Conservation (phyloP, 1,140 invertebrate genomes). For the Aphelenchoides fujianensis region DNA sequence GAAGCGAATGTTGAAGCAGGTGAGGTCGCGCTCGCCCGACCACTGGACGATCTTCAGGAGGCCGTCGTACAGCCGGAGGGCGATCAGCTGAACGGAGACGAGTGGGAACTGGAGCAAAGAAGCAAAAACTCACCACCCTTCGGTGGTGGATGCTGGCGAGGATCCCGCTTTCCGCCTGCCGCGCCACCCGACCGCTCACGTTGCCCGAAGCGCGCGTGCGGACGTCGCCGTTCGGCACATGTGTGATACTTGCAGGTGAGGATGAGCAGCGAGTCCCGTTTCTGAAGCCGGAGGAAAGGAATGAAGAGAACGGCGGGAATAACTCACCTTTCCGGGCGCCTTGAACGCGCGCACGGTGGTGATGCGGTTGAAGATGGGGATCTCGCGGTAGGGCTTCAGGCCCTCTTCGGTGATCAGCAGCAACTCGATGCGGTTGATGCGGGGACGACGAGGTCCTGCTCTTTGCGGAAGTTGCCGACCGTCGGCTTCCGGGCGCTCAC, state of each 20-base stretch:
- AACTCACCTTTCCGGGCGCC: slow-evolving; percentile 67
- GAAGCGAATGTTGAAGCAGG: slow-evolving; percentile 53
- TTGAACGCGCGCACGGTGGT: slow-evolving; percentile 89
- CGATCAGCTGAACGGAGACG: slow-evolving; percentile 69
- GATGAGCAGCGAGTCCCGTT: slow-evolving; percentile 80
- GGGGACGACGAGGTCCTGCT: slow-evolving; percentile 91
- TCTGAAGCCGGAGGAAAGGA: too few relatives aligned
- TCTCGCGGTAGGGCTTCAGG: slow-evolving; percentile 85
- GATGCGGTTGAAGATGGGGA: slow-evolving; percentile 85
- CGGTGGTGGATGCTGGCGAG: slow-evolving; percentile 85
- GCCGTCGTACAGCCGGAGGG: slow-evolving; percentile 89
- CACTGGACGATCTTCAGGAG: slow-evolving; percentile 79
- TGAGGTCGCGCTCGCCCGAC: slow-evolving; percentile 46
- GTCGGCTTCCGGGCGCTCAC: slow-evolving; percentile 97
- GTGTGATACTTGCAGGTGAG: slow-evolving; percentile 74
- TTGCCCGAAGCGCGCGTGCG: slow-evolving; percentile 93
- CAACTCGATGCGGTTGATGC: slow-evolving; percentile 90
- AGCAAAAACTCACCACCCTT: slow-evolving; percentile 70
- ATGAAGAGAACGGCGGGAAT: too few relatives aligned
- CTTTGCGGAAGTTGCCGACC: slow-evolving; percentile 90
- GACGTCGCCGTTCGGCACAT: slow-evolving; percentile 85
- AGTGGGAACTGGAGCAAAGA: slow-evolving; percentile 20
- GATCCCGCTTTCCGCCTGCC: slow-evolving; percentile 81
- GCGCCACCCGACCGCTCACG: slow-evolving; percentile 74
- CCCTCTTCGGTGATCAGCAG: slow-evolving; percentile 94